phyloP scores from a whole-genome alignment of 2,888 invertebrate species.

The Melinaea menophilus region DNA sequence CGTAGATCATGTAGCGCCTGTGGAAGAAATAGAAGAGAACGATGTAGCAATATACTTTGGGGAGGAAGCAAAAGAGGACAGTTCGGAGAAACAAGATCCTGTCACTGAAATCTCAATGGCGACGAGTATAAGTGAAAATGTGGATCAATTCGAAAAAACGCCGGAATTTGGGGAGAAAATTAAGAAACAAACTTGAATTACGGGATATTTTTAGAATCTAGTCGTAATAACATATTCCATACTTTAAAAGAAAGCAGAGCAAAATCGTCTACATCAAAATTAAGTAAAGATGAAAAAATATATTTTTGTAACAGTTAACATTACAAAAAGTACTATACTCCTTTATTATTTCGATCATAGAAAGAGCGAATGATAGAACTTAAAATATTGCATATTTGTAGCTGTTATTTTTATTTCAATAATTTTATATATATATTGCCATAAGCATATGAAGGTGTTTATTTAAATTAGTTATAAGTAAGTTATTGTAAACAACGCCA shows the following conservation, averaged over 20 bases:
- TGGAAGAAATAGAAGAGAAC: slow-evolving; percentile 72
- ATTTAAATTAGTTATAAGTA: slow-evolving; percentile 12
- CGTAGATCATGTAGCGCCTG: slow-evolving; percentile 44
- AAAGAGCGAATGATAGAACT: no score
- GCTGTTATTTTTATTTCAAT: not conserved
- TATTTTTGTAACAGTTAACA: no score
- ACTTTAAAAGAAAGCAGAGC: no score
- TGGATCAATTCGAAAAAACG: slow-evolving; percentile 41
- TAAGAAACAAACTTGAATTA: slow-evolving; percentile 45
- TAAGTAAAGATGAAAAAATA: no score
- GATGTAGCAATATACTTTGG: slow-evolving; percentile 79
- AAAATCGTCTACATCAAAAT: no score
- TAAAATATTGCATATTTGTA: not conserved
- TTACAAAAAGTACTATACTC: no score
- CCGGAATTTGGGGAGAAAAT: slow-evolving; percentile 54
- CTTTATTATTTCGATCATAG: no score
- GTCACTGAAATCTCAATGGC: slow-evolving; percentile 72
- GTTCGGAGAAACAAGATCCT: slow-evolving; percentile 43
- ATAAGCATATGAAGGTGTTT: not conserved
- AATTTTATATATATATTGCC: not conserved
- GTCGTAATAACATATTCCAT: slow-evolving; percentile 21
- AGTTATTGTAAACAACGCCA: slow-evolving; percentile 29
- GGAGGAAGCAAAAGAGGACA: slow-evolving; percentile 36
- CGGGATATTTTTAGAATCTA: slow-evolving; percentile 25
- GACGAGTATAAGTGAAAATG: slow-evolving; percentile 65